Percentiles rank a stretch among this genome's conserved stretches.
Conservation (phyloP, 1,140 invertebrate species). For the Chrysomallon squamiferum region DNA sequence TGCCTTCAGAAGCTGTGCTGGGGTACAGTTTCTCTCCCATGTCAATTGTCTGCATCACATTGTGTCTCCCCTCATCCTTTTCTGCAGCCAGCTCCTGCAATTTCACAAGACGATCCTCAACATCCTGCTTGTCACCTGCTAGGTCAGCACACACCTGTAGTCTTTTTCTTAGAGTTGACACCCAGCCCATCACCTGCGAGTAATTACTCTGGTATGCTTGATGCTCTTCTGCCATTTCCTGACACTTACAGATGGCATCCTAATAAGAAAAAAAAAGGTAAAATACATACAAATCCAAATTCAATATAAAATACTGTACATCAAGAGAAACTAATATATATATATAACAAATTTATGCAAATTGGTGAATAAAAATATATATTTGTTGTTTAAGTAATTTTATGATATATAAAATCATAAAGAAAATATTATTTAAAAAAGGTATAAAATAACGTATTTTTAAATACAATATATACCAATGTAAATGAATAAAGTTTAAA, state of each 20-base stretch:
- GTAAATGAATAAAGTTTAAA: too few relatives aligned
- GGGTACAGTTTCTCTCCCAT: constrained; percentile 90
- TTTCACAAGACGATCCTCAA: constrained; percentile 85
- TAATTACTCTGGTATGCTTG: constrained; percentile 81
- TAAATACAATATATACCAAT: too few relatives aligned
- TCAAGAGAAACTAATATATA: too few relatives aligned
- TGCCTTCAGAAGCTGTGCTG: constrained; percentile 90
- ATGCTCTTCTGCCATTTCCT: constrained; percentile 86
- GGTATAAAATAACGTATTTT: too few relatives aligned
- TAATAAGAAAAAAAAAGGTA: constrained; percentile 10
- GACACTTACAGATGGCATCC: constrained; percentile 70
- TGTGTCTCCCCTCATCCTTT: constrained; percentile 79
- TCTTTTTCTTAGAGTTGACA: constrained; percentile 75
- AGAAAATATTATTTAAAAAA: too few relatives aligned
- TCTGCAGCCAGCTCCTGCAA: constrained; percentile 80
- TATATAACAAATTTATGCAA: too few relatives aligned
- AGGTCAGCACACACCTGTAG: constrained; percentile 82
- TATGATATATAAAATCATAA: too few relatives aligned
- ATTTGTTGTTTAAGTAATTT: background rate
- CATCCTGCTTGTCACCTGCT: constrained; percentile 82
- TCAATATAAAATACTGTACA: too few relatives aligned
- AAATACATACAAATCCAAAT: too few relatives aligned
- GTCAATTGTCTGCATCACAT: constrained; percentile 86
- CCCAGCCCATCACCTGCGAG: constrained; percentile 76
- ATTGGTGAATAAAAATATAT: background rate